Evolutionary conservation across 2,888 invertebrate species (phyloP), one percentile per base, ranked within the genome.

Genomic region (Drosophila ochracea): DNA sequence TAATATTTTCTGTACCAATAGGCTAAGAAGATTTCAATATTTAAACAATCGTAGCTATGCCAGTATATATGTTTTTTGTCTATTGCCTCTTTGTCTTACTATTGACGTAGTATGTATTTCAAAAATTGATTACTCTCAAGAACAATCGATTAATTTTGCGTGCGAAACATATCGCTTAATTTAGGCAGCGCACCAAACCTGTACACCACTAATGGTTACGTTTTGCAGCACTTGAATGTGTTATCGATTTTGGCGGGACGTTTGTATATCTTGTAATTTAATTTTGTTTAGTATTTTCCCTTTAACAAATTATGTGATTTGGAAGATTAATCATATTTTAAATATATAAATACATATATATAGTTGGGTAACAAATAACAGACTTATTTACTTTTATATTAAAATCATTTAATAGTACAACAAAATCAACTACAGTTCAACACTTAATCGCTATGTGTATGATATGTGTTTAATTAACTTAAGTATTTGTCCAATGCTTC

Each of bases 371-470:
- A 21, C 21, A 43, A 6, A 25, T 16, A 25, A 16, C 16, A 25
- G 47, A 47, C 47, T 41, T 41, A 2, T 25, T 64, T 25, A 9
- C 21, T 13, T 74, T 69, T 53, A 19, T 60, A 61, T 28, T 61
- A 64, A 62, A 77, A 50, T 16, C 30, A 39, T 70, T 70, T 63
- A 63, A 25, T 77, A 50, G 30, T n/a, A 66, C 25, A 64, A 55
- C 63, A 78, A 50, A 58, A 35, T 68, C 30, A 47, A 53, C 55
- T 73, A 37, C 43, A 25, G 43, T 66, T 59, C 41, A 50, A 41
- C n/a, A 65, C 75, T 80, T 88, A 89, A 64, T 10, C 16, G 63
- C 67, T 80, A 67, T 58, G n/a, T 66, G 70, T 60, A 72, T 19
- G 62, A 61, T 30, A 13, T 54, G 43, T 49, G 25, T 68, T 54